These are phyloP conservation scores for Phoenicopterus ruber DNA, from an alignment of 2,113 vertebrate species.

Conservation along the genomic window DNA sequence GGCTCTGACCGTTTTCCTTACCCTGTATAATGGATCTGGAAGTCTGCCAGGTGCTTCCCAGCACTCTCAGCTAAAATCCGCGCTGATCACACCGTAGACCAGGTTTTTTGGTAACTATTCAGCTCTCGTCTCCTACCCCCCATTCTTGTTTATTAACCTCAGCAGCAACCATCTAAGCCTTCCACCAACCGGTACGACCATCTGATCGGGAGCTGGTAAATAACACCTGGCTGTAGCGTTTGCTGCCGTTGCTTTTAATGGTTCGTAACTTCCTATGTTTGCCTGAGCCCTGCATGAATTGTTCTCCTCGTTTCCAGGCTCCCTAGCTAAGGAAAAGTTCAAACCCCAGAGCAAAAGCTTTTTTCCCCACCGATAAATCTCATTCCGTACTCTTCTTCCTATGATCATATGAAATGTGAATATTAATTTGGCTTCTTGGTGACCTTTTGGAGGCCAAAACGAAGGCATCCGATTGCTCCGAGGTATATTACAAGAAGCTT, in stretches of 20 bases:
- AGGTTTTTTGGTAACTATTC: not conserved
- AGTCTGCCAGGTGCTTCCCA: not conserved
- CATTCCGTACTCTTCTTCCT: not conserved
- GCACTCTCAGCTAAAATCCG: not conserved
- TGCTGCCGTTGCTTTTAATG: not conserved
- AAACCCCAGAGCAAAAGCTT: not conserved
- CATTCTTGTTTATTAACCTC: not conserved
- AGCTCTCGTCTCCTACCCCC: not conserved
- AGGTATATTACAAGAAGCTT: not conserved
- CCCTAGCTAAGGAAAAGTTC: not conserved
- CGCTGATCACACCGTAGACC: not conserved
- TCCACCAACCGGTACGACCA: not conserved
- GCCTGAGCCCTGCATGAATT: not conserved
- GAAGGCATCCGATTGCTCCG: not conserved
- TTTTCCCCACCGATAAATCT: not conserved
- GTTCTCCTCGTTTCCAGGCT: not conserved
- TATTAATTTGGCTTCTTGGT: not conserved
- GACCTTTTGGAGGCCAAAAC: not conserved
- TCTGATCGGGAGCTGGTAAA: not conserved
- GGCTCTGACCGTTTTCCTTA: not conserved
- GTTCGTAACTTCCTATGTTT: no score
- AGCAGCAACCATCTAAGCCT: not conserved
- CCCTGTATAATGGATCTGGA: not conserved
- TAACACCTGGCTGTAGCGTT: not conserved
- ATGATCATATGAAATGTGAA: not conserved